Evolutionary conservation across 1,140 invertebrate species (phyloP).

Genomic region (Hormaphis cornu): DNA sequence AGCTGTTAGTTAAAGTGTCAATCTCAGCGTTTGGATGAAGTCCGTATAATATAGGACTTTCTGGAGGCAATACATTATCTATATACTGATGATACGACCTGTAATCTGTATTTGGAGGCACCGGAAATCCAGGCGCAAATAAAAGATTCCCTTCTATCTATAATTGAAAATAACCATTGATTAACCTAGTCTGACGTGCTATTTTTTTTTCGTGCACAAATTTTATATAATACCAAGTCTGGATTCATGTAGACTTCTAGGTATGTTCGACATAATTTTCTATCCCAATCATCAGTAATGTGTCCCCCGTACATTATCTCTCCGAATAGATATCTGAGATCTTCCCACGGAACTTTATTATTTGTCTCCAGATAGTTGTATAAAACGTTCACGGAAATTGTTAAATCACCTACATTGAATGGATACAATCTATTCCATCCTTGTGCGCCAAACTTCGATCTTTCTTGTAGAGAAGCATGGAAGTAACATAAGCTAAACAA

Average conservation of each 20-base stretch:
- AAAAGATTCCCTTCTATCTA: conserved; percentile 73
- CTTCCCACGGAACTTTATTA: conserved; percentile 80
- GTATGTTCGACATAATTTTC: conserved; percentile 76
- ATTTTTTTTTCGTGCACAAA: too few relatives aligned
- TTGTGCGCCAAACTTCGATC: conserved; percentile 87
- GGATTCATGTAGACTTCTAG: conserved; percentile 78
- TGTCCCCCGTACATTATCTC: conserved; percentile 97
- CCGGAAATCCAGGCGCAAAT: conserved; percentile 70
- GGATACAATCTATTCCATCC: conserved; percentile 79
- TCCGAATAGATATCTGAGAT: conserved; percentile 84
- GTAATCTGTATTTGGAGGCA: conserved; percentile 79
- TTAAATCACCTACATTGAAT: conserved; percentile 65
- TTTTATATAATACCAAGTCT: conserved; percentile 52
- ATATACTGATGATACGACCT: conserved; percentile 79
- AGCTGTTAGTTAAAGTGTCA: conserved; percentile 77
- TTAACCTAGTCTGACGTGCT: neutral
- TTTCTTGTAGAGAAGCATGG: conserved; percentile 85
- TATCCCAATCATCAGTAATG: conserved; percentile 93
- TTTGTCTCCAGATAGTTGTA: conserved; percentile 89
- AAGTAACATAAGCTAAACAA: conserved; percentile 91
- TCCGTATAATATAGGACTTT: conserved; percentile 83
- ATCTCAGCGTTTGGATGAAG: conserved; percentile 93
- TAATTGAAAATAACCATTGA: conserved; percentile 26
- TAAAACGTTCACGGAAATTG: conserved; percentile 82
- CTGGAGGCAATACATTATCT: conserved; percentile 74